phyloP scores from a whole-genome alignment of 2,888 invertebrate species.

The Morpho deidamia region DNA sequence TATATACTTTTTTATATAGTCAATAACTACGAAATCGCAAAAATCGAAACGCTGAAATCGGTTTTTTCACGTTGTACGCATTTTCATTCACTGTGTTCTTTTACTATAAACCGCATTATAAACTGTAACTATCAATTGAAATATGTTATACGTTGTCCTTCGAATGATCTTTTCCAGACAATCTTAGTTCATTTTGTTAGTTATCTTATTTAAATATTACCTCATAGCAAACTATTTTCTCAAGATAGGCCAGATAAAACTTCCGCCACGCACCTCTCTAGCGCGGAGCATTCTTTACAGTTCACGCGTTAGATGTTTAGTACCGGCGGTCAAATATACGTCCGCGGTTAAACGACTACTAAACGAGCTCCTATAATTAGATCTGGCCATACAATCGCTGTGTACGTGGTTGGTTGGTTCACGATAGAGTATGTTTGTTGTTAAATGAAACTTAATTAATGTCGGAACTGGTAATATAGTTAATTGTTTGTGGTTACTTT shows the following conservation, averaged over 20 bases:
- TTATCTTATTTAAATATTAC: constrained; percentile 58
- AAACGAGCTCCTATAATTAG: constrained; percentile 8
- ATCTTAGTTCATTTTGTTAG: no score
- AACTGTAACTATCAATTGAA: no score
- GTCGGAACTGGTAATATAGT: neutral
- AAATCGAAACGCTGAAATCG: no score
- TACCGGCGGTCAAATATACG: constrained; percentile 17
- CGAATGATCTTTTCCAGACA: no score
- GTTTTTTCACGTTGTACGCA: no score
- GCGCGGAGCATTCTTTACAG: constrained; percentile 6
- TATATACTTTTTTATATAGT: no score
- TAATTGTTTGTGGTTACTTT: neutral
- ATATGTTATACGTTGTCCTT: no score
- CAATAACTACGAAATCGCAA: no score
- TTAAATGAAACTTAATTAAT: neutral
- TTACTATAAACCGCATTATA: no score
- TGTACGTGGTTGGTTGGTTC: neutral
- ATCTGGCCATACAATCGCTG: neutral
- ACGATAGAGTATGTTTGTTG: constrained; percentile 1
- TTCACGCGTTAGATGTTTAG: constrained; percentile 10
- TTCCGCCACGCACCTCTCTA: constrained; percentile 33
- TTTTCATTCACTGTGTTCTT: no score
- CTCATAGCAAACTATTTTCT: constrained; percentile 48
- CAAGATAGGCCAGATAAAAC: constrained; percentile 48
- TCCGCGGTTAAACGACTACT: constrained; percentile 1